Base-by-base conservation (phyloP, 2,113 vertebrate genomes). In the Bufo gargarizans region DNA sequence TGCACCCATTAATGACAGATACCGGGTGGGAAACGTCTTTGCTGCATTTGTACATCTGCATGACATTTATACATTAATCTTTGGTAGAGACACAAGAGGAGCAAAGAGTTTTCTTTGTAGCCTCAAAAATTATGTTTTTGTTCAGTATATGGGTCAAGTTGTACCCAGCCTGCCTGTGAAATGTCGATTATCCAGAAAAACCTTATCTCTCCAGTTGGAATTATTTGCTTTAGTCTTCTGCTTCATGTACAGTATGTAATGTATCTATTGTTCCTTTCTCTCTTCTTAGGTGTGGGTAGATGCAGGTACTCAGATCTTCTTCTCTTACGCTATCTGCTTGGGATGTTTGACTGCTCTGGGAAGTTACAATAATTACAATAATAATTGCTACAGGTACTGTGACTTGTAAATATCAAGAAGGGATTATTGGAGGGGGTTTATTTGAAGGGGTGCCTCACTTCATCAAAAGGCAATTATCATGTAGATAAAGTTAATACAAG, bases 251-350 rank as follows among this genome's bases (percentile, higher is more conserved):
- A 20, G 43, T 47, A 14, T 13, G 2, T 53, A 22, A 6, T 56
- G 22, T 59, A 50, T 19, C 11, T 16, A 4, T 85, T 83, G 74
- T 77, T 9, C 14, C 6, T 90, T 5, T 74, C 4, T 33, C 88
- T 63, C 71, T 89, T 72, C 77, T 82, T 63, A 99, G 98, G 98
- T 99, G 71, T 99, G 98, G 98, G 97, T 99, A 89, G 98, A 99
- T 89, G 98, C 98, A 0, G 98, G 98, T 77, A 99, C 98, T 0
- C 98, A 99, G 92, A 99, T 99, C 89, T 99, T 99, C 84, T 99
- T 99, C 95, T 99, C 98, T 20, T 99, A 99, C 0, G 98, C 98
- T 43, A 99, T 99, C 93, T 99, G 98, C 91, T 88, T 99, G 94
- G 98, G 98, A 49, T 99, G 98, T 90, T 94, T 99, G 91, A 99